A percentile compares a stretch with the other conserved stretches of the same genome.
These are phyloP conservation scores for Coracopsis vasa DNA, from an alignment of 2,113 vertebrate genomes.

Conservation along the genomic window DNA sequence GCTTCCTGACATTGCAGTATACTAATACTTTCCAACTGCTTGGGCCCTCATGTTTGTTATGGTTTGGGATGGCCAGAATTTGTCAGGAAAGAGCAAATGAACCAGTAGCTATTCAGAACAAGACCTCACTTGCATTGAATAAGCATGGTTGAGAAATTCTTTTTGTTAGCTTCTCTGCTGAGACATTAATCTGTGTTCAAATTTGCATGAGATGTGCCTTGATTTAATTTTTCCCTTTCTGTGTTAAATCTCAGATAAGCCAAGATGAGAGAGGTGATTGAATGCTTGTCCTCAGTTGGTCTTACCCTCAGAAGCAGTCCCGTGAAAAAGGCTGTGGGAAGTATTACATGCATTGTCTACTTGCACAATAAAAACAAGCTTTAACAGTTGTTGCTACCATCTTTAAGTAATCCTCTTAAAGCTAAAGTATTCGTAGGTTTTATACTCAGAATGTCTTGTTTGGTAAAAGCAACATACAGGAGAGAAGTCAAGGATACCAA, in stretches of 20 bases:
- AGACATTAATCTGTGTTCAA: not conserved
- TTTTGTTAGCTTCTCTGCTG: not conserved
- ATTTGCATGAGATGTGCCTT: not conserved
- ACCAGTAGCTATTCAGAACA: not conserved
- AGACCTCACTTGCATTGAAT: not conserved
- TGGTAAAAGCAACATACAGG: not conserved
- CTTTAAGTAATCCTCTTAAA: conserved; percentile 7
- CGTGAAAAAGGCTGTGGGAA: not conserved
- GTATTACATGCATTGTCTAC: not conserved
- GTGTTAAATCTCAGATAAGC: not conserved
- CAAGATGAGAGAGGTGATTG: not conserved
- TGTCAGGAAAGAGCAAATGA: not conserved
- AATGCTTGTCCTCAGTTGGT: not conserved
- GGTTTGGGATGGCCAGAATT: not conserved
- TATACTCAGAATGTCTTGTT: fast-evolving
- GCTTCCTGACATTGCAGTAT: not conserved
- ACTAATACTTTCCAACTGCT: not conserved
- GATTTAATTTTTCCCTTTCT: not conserved
- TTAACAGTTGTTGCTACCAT: not conserved
- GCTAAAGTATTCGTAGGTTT: not conserved
- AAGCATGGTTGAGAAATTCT: not conserved
- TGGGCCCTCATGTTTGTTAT: not conserved
- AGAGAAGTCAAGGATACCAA: not conserved
- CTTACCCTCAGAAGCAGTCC: not conserved
- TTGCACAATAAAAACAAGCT: conserved; percentile 2